Evolutionary conservation across 2,113 vertebrate species (phyloP).

Genomic region (Cynocephalus volans): DNA sequence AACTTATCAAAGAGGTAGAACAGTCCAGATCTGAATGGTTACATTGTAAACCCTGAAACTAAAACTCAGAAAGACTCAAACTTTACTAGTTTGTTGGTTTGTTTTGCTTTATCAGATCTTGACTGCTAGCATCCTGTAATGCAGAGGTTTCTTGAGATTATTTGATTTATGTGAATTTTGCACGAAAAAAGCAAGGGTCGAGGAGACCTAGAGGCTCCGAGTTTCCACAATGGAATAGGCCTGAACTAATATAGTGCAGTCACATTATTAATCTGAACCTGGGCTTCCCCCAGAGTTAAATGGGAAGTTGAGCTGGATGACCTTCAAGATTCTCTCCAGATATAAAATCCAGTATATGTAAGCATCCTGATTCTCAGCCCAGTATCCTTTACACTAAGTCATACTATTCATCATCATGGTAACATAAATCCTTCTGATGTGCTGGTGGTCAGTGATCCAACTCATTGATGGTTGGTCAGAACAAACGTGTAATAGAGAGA

Average conservation of each 20-base stretch:
- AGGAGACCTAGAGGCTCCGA: neutral
- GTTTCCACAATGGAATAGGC: accelerated
- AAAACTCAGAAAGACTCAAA: neutral
- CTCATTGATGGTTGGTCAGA: neutral
- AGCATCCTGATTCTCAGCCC: neutral
- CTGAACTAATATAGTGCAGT: neutral
- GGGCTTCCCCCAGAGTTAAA: neutral
- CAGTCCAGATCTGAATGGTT: neutral
- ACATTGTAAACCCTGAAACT: neutral
- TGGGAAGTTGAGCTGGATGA: neutral
- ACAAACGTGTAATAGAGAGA: neutral
- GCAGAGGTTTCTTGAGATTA: neutral
- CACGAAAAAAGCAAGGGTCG: neutral
- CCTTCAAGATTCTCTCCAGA: neutral
- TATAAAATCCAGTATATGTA: neutral
- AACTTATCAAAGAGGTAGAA: neutral
- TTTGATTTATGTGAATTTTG: neutral
- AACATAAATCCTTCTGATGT: neutral
- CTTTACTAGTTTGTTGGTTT: neutral
- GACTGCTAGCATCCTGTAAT: neutral
- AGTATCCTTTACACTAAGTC: neutral
- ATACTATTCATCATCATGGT: neutral
- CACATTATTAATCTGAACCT: neutral
- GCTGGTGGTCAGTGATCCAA: neutral
- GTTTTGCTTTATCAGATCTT: neutral